Base-by-base conservation (phyloP, 2,113 vertebrate genomes). In the Onychorhynchus coronatus region DNA sequence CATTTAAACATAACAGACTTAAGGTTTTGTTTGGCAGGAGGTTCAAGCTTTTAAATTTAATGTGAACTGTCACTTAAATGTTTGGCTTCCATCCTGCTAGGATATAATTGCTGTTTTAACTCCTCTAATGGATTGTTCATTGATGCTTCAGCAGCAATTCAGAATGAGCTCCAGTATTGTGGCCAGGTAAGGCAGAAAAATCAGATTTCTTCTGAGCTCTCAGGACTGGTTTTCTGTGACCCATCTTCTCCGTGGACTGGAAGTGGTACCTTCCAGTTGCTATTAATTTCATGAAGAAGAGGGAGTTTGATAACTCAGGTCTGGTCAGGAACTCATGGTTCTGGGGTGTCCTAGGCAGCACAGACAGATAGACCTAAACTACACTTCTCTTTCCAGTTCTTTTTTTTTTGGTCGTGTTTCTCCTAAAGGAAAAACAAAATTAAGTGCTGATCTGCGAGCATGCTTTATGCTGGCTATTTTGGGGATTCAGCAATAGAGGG, bases 401-500 rank as follows among this genome's bases (percentile, higher is more conserved):
- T 85, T 7, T 25, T 49, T 58, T 56, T 88, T 73, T 66, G 24
- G 10, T 7, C 23, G 41, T 28, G 14, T 87, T 72, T 82, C 37
- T 93, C 68, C 46, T 73, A 28, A 79, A 79, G 46, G 39, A 42
- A 41, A 73, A 66, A 9, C 6, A 4, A 46, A 81, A 47, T 3
- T 6, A 61, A 52, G 37, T 10, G 30, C 23, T 24, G 6, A 41
- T 74, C 30, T 76, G 7, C 3, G 9, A 42, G 27, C 35, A 50
- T 50, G 15, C 2, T 2, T n/a, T 31, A 44, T 59, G 50, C 30
- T 50, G 77, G 19, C n/a, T 62, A 33, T 82, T 84, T 58, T 11
- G 9, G 30, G 28, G 21, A 42, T 63, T 89, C 46, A 79, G 71
- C 97, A 86, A 71, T 76, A 97, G 97, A 94, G 93, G 97, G 90